Conservation (phyloP, 2,113 vertebrate species). For the Siphamia tubifer region DNA sequence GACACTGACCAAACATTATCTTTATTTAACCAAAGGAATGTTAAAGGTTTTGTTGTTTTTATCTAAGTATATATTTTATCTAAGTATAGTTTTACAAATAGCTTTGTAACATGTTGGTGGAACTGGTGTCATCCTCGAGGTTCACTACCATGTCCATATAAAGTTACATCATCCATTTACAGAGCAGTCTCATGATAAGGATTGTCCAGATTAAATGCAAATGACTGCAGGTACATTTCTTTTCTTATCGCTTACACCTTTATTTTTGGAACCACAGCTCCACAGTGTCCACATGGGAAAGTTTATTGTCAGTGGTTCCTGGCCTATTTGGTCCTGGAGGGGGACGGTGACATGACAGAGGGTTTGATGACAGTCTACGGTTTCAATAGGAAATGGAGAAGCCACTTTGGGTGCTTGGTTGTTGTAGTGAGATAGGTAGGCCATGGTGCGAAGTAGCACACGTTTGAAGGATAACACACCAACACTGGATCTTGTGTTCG, state of each 20-base stretch:
- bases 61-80: background rate
- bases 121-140: background rate
- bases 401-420: slow-evolving; percentile 33
- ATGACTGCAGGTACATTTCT: slow-evolving; percentile 7
- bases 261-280: slow-evolving; percentile 5
- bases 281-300: slow-evolving; percentile 48
- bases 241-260: slow-evolving; percentile 4
- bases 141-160: background rate
- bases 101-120: background rate
- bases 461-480: background rate
- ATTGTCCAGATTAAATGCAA: slow-evolving; percentile 27
- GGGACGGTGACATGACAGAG: slow-evolving; percentile 35
- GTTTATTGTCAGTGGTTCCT: slow-evolving; percentile 64
- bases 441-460: slow-evolving; percentile 1
- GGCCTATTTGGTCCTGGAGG: slow-evolving; percentile 39
- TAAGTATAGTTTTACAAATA: slow-evolving; percentile 5
- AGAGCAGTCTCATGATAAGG: slow-evolving; percentile 17
- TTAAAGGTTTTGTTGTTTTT: no score
- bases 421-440: slow-evolving; percentile 38
- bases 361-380: slow-evolving; percentile 68
- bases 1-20: no score
- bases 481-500: slow-evolving; percentile 2
- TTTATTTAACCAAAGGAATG: background rate
- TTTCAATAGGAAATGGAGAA: slow-evolving; percentile 72
- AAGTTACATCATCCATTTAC: slow-evolving; percentile 15